phyloP scores from a whole-genome alignment of 2,797 vertebrate species.

The Catamblyrhynchus diadema region DNA sequence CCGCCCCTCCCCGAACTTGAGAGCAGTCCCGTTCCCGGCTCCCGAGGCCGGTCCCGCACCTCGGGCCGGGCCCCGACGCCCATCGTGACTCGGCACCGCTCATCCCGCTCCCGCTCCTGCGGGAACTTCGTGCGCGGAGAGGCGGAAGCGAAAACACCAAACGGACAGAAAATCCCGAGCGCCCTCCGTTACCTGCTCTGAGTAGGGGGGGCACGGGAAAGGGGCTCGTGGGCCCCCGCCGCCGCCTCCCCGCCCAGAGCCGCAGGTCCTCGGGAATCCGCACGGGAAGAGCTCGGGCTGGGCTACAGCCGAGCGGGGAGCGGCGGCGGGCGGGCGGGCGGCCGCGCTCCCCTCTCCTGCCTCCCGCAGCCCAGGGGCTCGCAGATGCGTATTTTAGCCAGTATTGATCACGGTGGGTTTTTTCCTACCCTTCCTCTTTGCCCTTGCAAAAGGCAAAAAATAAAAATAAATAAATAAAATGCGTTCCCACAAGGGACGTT shows the following conservation, averaged over 20 bases:
- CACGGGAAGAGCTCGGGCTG: not conserved
- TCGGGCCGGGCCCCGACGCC: not conserved
- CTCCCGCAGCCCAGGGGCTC: not conserved
- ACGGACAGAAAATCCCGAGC: not conserved
- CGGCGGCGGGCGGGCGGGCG: not conserved
- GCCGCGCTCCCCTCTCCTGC: not conserved
- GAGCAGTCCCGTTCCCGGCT: not conserved
- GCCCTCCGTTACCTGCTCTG: not conserved
- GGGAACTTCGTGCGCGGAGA: not conserved
- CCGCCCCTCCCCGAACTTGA: not conserved
- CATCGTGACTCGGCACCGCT: slow-evolving; percentile 39
- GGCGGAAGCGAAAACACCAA: not conserved
- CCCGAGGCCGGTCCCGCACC: not conserved
- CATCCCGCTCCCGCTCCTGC: not conserved
- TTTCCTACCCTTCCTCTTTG: not conserved
- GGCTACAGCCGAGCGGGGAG: not conserved
- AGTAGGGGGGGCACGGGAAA: not conserved
- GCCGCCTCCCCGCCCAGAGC: not conserved
- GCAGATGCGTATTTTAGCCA: not conserved
- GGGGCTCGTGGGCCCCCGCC: not conserved
- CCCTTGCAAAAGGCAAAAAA: not conserved
- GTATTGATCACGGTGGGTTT: not conserved
- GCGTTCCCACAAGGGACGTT: not conserved
- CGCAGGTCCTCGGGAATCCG: not conserved
- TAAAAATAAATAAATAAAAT: not conserved